These are phyloP conservation scores for Erebia ligea DNA, from an alignment of 2,888 invertebrate species.

Conservation along the genomic window DNA sequence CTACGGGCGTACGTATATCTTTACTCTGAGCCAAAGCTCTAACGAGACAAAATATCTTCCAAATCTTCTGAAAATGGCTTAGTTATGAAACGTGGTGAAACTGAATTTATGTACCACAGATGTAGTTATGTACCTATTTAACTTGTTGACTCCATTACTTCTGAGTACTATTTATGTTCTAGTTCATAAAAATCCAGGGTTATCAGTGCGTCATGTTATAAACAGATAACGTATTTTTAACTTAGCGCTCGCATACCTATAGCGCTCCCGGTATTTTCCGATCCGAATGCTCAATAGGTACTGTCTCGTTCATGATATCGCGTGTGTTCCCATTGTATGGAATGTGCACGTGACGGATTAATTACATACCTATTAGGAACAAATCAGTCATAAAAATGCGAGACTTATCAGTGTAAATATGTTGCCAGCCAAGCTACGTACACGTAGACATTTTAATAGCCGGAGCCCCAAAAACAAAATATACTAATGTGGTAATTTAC, in stretches of 20 bases:
- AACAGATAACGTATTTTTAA: constrained; percentile 24
- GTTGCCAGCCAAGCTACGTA: constrained; percentile 19
- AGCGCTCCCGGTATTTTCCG: not conserved
- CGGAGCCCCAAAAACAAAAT: constrained; percentile 9
- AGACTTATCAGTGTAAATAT: constrained; percentile 25
- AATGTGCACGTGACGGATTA: constrained; percentile 41
- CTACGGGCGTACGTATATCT: no score
- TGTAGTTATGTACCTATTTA: no score
- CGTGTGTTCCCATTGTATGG: constrained; percentile 42
- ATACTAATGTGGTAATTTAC: not conserved
- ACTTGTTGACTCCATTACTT: constrained; percentile 7
- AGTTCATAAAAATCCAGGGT: constrained; percentile 17
- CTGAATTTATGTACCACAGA: not conserved
- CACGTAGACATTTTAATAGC: constrained; percentile 18
- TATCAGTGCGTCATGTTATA: constrained; percentile 22
- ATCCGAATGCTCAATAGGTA: constrained; percentile 11
- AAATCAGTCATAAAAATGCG: constrained; percentile 35
- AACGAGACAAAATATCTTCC: no score
- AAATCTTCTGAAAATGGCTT: no score
- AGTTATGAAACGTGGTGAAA: not conserved
- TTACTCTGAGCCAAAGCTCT: no score
- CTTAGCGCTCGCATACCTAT: not conserved
- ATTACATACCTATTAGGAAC: constrained; percentile 35
- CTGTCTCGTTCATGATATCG: constrained; percentile 18
- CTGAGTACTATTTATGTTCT: not conserved